Base-by-base conservation (phyloP, 1,140 invertebrate genomes). In the Olivierus martensii region DNA sequence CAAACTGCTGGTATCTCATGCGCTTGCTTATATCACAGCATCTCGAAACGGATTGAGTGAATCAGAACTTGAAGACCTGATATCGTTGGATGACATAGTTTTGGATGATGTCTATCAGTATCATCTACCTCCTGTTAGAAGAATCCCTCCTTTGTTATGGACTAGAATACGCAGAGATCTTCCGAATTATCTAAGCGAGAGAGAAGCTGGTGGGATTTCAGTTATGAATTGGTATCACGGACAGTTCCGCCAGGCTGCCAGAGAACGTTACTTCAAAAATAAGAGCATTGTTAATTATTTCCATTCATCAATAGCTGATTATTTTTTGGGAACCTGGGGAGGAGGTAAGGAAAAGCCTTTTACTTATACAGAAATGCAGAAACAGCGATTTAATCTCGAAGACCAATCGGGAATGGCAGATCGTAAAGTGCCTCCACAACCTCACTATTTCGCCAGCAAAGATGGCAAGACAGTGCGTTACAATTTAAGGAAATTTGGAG, bases 71-170 rank as follows among this genome's bases (percentile, higher is more conserved):
- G 91, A 95, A 69, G 91, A 96, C 73, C 70, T 94, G 9, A 93
- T 96, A 56, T 94, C 90, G 0, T 64, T 96, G 45, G 91, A 95
- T 62, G 90, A 97, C 68, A 87, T 84, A 66, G 85, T 71, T 18
- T 68, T 99, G 42, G 94, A 98, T 64, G 94, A 99, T 63, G 92
- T 99, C 0, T 99, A 97, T 64, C 94, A 99, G 66, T 97, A 97
- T 66, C 91, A 97, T 75, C 76, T 97, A 64, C 93, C 93, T 2
- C 93, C 93, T 0, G 90, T 94, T 0, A 72, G 93, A 42, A 74
- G 93, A 50, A 97, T 97, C 49, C 93, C 94, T 3, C 93, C 93
- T 0, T 67, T 97, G 6, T 72, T 97, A 0, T 97, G 93, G 93
- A 97, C 92, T 0, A 74, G 93, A 61, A 94, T 95, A 37, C 75